Conservation (phyloP, 2,113 vertebrate species). For the Engystomops pustulosus region DNA sequence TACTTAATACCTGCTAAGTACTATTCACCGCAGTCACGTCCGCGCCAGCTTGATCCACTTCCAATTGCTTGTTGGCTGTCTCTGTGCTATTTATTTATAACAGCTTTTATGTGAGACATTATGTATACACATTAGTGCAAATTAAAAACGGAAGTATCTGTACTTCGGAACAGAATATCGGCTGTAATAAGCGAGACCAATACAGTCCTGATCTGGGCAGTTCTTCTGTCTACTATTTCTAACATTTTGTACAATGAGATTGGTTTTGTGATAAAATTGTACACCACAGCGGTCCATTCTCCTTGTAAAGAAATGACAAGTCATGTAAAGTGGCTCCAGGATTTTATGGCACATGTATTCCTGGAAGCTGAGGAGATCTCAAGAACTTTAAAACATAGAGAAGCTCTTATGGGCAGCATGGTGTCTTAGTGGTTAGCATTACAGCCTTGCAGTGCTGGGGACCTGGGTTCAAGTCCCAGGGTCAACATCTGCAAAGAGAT, state of each 20-base stretch:
- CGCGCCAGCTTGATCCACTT: constrained; percentile 47
- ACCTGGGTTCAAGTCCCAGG: too few relatives aligned
- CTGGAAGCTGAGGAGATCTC: too few relatives aligned
- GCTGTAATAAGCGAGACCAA: constrained; percentile 17
- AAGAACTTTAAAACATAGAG: too few relatives aligned
- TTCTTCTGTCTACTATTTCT: neutral
- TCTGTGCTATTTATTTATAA: constrained; percentile 47
- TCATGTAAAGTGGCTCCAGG: too few relatives aligned
- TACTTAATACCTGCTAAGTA: constrained; percentile 58
- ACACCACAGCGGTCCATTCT: neutral
- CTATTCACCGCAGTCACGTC: constrained; percentile 44
- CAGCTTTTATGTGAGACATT: constrained; percentile 28
- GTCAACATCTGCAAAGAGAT: too few relatives aligned
- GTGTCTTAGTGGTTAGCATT: too few relatives aligned
- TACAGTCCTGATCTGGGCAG: constrained; percentile 13
- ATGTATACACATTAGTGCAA: constrained; percentile 46
- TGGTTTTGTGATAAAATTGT: neutral
- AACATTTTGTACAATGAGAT: neutral
- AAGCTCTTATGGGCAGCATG: too few relatives aligned
- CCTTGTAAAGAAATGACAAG: neutral
- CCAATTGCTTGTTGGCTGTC: constrained; percentile 43
- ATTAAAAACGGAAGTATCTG: constrained; percentile 36
- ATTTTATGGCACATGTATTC: too few relatives aligned
- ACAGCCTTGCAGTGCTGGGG: too few relatives aligned
- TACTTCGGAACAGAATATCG: constrained; percentile 22